A percentile compares a stretch with the other conserved stretches of the same genome.
These are phyloP conservation scores for Podarcis siculus DNA, from an alignment of 2,797 vertebrate genomes.

Conservation along the genomic window DNA sequence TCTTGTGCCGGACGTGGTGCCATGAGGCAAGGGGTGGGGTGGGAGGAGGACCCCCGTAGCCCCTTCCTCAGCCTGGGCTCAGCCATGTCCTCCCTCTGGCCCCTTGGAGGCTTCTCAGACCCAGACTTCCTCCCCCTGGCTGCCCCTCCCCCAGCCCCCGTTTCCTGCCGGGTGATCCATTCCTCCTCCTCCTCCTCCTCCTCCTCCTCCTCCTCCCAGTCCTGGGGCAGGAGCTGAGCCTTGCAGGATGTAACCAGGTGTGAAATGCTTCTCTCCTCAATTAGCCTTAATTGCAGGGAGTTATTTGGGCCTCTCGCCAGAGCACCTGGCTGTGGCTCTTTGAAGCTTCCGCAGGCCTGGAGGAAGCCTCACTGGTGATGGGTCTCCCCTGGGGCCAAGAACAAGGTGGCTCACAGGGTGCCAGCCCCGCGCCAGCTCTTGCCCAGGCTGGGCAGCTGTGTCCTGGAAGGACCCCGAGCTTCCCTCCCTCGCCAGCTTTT, in stretches of 20 bases:
- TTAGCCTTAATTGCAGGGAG: conserved; percentile 36
- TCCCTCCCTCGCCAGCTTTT: too few relatives aligned
- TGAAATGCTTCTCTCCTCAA: conserved; percentile 16
- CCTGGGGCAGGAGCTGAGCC: conserved; percentile 26
- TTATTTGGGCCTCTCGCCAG: neutral
- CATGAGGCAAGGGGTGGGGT: conserved; percentile 72
- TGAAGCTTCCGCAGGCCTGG: neutral
- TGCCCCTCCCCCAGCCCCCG: too few relatives aligned
- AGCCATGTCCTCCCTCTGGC: neutral
- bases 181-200: neutral
- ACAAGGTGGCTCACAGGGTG: neutral
- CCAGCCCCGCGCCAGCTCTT: neutral
- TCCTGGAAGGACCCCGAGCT: neutral
- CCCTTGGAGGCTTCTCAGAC: neutral
- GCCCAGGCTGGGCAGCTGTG: neutral
- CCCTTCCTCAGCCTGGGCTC: neutral
- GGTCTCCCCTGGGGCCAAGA: neutral
- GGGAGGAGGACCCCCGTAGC: too few relatives aligned
- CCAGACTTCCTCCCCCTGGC: neutral
- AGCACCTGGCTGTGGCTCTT: neutral
- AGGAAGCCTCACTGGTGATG: too few relatives aligned
- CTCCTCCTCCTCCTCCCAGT: neutral
- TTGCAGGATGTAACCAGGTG: conserved; percentile 3
- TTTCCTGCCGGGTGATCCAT: too few relatives aligned
- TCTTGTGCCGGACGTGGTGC: conserved; percentile 85